Percentiles rank a stretch among this genome's conserved stretches.
Evolutionary conservation across 2,888 invertebrate genomes (phyloP).

Genomic region (Chrysopilus asiliformis): DNA sequence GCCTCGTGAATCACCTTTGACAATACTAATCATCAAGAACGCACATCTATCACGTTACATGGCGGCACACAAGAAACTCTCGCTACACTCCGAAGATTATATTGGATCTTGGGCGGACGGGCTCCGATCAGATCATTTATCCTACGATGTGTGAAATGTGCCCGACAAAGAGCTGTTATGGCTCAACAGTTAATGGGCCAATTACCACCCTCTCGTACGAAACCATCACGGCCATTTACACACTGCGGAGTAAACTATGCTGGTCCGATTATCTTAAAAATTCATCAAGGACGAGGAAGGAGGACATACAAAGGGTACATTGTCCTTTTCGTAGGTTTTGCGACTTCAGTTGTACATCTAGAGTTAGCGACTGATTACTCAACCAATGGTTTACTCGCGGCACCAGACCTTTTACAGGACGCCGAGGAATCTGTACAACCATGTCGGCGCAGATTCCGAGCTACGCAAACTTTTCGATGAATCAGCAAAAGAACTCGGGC

Average conservation of each 20-base stretch:
- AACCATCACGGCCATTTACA: conserved; percentile 10
- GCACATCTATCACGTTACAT: not conserved
- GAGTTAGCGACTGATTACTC: not conserved
- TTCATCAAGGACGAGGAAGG: conserved; percentile 10
- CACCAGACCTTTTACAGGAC: not conserved
- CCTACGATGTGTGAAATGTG: not conserved
- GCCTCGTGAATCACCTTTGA: not conserved
- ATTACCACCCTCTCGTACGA: not conserved
- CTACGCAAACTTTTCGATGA: too few species aligned
- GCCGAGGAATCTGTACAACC: not conserved
- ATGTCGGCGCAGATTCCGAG: too few species aligned
- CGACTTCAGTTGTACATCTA: conserved; percentile 5
- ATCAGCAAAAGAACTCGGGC: too few species aligned
- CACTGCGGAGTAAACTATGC: conserved; percentile 14
- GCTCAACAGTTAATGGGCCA: conserved; percentile 5
- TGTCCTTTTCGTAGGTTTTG: conserved; percentile 19
- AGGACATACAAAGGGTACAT: conserved; percentile 18
- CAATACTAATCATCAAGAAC: not conserved
- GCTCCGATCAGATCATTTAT: not conserved
- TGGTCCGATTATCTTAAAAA: conserved; percentile 13
- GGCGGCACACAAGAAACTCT: not conserved
- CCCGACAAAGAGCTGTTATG: not conserved
- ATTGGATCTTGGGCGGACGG: not conserved
- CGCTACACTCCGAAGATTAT: not conserved
- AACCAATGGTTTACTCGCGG: not conserved